A percentile compares a stretch with the other conserved stretches of the same genome.
phyloP scores from a whole-genome alignment of 2,797 vertebrate genomes.

The Gorsachius magnificus region DNA sequence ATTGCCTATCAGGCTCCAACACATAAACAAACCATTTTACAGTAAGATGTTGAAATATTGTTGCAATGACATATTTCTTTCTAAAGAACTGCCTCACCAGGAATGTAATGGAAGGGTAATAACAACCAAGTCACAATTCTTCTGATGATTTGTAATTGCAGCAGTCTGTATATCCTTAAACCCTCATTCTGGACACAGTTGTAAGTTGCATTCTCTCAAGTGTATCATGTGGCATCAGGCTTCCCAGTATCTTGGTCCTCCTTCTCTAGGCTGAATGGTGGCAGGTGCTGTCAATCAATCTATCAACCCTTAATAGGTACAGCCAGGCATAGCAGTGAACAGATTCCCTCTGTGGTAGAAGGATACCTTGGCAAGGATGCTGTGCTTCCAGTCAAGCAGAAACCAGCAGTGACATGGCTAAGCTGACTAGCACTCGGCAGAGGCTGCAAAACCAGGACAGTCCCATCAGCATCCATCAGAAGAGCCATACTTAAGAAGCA shows the following conservation, averaged over 20 bases:
- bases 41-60: not conserved
- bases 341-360: not conserved
- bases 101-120: not conserved
- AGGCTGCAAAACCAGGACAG: not conserved
- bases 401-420: not conserved
- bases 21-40: not conserved
- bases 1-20: not conserved
- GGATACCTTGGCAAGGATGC: not conserved
- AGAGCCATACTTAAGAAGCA: not conserved
- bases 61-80: not conserved
- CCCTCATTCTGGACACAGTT: not conserved
- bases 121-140: not conserved
- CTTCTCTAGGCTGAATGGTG: not conserved
- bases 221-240: not conserved
- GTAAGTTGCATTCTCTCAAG: not conserved
- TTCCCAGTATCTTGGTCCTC: not conserved
- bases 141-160: not conserved
- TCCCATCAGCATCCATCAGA: not conserved
- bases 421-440: not conserved
- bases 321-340: not conserved
- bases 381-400: not conserved
- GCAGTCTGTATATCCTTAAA: not conserved
- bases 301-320: not conserved
- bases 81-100: not conserved
- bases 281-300: not conserved